Evolutionary conservation across 1,140 invertebrate species (phyloP), one percentile per base, ranked within the genome.

Genomic region (Euura saliciscinereae): DNA sequence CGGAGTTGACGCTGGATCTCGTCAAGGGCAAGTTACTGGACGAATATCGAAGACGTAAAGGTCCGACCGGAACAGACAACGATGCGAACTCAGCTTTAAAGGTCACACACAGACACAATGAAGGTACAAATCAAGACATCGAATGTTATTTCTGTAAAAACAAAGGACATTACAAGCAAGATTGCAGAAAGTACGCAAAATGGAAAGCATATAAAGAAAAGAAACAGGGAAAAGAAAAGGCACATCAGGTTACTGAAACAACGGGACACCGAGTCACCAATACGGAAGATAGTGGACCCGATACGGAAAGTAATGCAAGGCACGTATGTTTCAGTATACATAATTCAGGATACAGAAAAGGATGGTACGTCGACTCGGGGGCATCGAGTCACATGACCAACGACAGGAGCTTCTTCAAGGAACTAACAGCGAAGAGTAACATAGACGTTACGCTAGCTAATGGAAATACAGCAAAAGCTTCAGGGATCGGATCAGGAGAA

Each of bases 111-210:
- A 11, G 11, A 51, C 46, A 51, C 7, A 7, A 51, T 11, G 28
- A 28, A 28, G 28, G 28, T 28, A 28, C 28, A 28, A 28, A 28
- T 28, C 0, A 71, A 65, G 44, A 69, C 7, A n/a, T 68, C 68
- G 10, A 11, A 10, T 11, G 46, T 70, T 75, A 51, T 64, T 77
- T 73, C 65, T 77, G 76, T 46, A 75, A 75, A 43, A 70, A 70
- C 2, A 0, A 42, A 28, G 72, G 76, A 28, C 74, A 77, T 11
- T 28, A 73, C 2, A 75, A 77, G 45, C 44, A 45, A 67, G 72
- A 75, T 10, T 77, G 76, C 28, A 43, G 8, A 43, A 75, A 65
- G n/a, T 51, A 51, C 2, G 46, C 46, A 51, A 51, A 2, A 2
- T 51, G 46, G 46, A 51, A 11, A 51, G 46, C 46, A 51, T 51